phyloP scores from a whole-genome alignment of 2,797 vertebrate genomes.

The Masticophis lateralis region DNA sequence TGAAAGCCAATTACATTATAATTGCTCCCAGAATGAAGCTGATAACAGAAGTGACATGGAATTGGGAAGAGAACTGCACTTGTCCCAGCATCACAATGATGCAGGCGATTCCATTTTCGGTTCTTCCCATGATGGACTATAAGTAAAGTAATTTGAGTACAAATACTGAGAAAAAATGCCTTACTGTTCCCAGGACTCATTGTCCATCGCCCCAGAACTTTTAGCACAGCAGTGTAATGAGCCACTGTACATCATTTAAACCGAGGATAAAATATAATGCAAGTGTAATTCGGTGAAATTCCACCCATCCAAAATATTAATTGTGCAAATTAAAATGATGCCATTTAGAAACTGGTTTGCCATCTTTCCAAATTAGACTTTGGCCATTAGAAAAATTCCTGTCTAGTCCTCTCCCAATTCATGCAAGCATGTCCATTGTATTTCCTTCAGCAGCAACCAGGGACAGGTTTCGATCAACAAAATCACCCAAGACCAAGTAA shows the following conservation, averaged over 20 bases:
- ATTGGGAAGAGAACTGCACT: conserved; percentile 3
- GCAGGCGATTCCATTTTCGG: background rate
- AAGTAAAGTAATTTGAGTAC: conserved; percentile 23
- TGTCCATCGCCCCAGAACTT: background rate
- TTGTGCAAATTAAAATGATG: conserved; percentile 2
- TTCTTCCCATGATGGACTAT: conserved; percentile 11
- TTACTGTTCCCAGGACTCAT: background rate
- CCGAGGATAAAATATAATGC: background rate
- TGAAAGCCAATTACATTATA: conserved; percentile 37
- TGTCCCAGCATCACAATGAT: background rate
- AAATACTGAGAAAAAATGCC: conserved; percentile 10
- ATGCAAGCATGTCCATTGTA: background rate
- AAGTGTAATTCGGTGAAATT: background rate
- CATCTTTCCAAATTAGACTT: background rate
- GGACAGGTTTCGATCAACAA: background rate
- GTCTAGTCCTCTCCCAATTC: background rate
- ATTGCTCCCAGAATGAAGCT: conserved; percentile 31
- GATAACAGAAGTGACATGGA: conserved; percentile 26
- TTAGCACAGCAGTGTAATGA: background rate
- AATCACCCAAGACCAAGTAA: background rate
- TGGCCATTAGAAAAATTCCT: background rate
- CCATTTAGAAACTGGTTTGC: background rate
- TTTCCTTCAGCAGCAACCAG: background rate
- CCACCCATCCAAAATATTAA: background rate
- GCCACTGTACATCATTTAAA: background rate